Base-by-base conservation (phyloP, 1,140 invertebrate species). In the Apocrypta bakeri region DNA sequence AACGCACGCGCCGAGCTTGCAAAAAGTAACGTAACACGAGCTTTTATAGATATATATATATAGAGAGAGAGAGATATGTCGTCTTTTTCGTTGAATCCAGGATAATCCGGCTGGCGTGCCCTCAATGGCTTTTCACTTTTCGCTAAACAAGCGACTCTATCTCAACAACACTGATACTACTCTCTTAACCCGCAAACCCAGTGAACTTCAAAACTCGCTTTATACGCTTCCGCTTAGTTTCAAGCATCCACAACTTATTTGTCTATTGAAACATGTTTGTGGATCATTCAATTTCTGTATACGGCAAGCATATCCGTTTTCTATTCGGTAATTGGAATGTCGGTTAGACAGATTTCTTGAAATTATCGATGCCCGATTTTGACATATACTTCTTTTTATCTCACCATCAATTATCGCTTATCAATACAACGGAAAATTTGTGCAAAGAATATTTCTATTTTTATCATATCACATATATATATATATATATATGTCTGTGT, bases 141-240 rank as follows among this genome's bases (percentile, higher is more conserved):
- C 40, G 61, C 64, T 76, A 76, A 82, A 71, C 64, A 71, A 82
- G 40, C 73, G 42, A 71, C 25, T 71, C 48, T 31, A 37, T 37
- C 33, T 63, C 12, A 79, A 14, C 56, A 21, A 9, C 24, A 27
- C 7, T 66, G 12, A 1, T 27, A 8, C 24, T 77, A 80, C 74
- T 78, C 83, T 83, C 73, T 69, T 68, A 69, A 76, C 80, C 73
- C 24, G 69, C 37, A 76, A 76, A 82, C 80, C 73, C 73, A 82
- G 42, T 82, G 66, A 82, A 82, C 73, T 82, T 71, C 73, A 69
- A 25, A 75, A 76, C 64, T 66, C 64, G 0, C 7, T 27, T 25
- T 27, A 9, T 0, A 66, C 8, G 8, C 27, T 66, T 25, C 24
- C 64, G 24, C 64, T 68, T 25, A 2, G 25, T 29, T 68, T 29